Evolutionary conservation across 2,797 vertebrate species (phyloP).

Genomic region (Thripadectes ignobilis): DNA sequence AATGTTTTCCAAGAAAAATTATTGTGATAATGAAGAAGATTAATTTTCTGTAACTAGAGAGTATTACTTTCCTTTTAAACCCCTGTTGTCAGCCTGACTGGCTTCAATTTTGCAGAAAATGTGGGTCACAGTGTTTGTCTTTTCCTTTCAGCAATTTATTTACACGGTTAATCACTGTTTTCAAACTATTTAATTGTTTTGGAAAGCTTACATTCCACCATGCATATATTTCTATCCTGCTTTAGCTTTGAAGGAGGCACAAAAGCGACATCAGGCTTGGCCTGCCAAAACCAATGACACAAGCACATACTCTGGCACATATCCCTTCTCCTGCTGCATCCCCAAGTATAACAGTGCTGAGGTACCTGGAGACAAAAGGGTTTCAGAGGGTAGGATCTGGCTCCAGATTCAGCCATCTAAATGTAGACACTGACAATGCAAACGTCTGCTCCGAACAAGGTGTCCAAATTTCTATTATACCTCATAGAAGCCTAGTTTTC

Average conservation of each 20-base stretch:
- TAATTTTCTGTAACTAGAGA: neutral
- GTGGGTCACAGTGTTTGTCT: conserved; percentile 6
- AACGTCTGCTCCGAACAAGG: neutral
- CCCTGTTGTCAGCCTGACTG: neutral
- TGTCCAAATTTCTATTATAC: neutral
- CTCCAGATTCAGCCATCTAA: neutral
- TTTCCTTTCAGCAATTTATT: conserved; percentile 19
- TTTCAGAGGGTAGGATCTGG: neutral
- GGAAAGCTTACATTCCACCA: neutral
- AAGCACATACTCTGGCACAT: neutral
- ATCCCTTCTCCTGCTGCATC: neutral
- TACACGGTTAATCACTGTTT: conserved; percentile 22
- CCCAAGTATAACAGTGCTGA: neutral
- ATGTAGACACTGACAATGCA: neutral
- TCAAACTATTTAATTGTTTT: conserved; percentile 10
- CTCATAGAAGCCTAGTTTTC: neutral
- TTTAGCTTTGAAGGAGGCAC: neutral
- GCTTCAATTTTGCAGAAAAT: conserved; percentile 33
- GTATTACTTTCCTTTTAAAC: conserved; percentile 27
- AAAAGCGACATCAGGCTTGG: neutral
- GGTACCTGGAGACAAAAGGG: neutral
- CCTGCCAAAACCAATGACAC: neutral
- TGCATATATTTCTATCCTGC: neutral
- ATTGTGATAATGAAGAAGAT: neutral
- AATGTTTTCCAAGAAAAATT: neutral